Evolutionary conservation across 2,888 invertebrate species (phyloP).

Genomic region (Chesias legatella): DNA sequence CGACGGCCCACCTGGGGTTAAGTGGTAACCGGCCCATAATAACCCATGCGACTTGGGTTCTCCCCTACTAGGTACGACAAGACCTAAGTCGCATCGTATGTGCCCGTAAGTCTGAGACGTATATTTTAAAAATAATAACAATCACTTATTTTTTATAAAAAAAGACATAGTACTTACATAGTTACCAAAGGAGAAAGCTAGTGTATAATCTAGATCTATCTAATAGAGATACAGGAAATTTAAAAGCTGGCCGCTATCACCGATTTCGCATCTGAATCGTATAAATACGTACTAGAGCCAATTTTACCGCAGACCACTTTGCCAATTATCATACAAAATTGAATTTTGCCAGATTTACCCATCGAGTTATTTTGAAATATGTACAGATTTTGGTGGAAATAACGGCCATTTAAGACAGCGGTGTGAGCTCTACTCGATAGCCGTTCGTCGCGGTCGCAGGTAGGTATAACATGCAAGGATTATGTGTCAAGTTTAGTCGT

Average conservation of each 20-base stretch:
- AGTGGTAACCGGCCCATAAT: no score
- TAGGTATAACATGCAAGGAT: conserved; percentile 59
- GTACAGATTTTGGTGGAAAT: conserved; percentile 52
- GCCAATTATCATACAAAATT: conserved; percentile 36
- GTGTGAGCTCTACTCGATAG: conserved; percentile 61
- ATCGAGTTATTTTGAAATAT: conserved; percentile 34
- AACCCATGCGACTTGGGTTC: no score
- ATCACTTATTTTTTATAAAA: no score
- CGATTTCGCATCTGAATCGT: conserved; percentile 42
- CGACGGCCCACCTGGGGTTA: no score
- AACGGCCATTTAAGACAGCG: conserved; percentile 67
- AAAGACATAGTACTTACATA: background rate
- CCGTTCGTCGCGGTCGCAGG: conserved; percentile 44
- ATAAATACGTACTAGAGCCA: conserved; percentile 49
- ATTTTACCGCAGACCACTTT: conserved; percentile 50
- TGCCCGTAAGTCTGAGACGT: no score
- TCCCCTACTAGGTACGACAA: no score
- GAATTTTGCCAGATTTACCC: conserved; percentile 79
- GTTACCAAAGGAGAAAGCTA: conserved; percentile 24
- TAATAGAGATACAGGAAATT: conserved; percentile 49
- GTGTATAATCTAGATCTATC: conserved; percentile 41
- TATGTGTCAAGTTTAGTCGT: conserved; percentile 34
- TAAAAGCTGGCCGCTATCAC: conserved; percentile 70
- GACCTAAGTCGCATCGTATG: no score
- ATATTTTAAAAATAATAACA: no score